phyloP scores from a whole-genome alignment of 2,113 vertebrate genomes.

The Poeciliopsis occidentalis region DNA sequence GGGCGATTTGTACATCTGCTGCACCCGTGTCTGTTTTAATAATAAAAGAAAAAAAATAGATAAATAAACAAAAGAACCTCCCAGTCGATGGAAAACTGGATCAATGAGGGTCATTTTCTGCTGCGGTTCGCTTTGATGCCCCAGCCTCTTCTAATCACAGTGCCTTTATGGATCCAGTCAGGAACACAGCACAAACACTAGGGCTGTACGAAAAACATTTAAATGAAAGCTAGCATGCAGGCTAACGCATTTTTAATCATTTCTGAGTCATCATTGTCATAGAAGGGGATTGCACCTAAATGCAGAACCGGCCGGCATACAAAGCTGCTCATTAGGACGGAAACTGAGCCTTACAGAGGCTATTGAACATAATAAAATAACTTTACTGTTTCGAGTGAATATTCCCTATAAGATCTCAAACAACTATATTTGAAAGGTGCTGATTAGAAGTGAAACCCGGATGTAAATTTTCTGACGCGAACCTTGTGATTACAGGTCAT shows the following conservation, averaged over 20 bases:
- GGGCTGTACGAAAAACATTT: not conserved
- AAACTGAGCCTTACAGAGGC: not conserved
- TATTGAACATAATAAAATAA: not conserved
- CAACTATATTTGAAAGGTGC: not conserved
- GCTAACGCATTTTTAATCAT: not conserved
- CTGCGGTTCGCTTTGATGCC: not conserved
- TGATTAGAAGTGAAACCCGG: not conserved
- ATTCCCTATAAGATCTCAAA: not conserved
- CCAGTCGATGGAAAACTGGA: not conserved
- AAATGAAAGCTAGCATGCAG: not conserved
- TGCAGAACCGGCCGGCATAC: not conserved
- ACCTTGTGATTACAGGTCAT: not conserved
- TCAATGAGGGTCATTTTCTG: not conserved
- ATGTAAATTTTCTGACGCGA: not conserved
- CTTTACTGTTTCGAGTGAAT: not conserved
- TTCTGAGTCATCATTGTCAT: not conserved
- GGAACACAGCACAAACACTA: not conserved
- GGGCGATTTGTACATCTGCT: not conserved
- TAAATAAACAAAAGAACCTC: too few species aligned
- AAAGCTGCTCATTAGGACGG: too few species aligned
- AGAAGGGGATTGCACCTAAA: not conserved
- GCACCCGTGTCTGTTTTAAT: not conserved
- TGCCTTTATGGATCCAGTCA: not conserved
- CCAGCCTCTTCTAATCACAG: not conserved
- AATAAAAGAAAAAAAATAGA: not conserved